Evolutionary conservation across 2,888 invertebrate genomes (phyloP).

Genomic region (Copidosoma aretas): DNA sequence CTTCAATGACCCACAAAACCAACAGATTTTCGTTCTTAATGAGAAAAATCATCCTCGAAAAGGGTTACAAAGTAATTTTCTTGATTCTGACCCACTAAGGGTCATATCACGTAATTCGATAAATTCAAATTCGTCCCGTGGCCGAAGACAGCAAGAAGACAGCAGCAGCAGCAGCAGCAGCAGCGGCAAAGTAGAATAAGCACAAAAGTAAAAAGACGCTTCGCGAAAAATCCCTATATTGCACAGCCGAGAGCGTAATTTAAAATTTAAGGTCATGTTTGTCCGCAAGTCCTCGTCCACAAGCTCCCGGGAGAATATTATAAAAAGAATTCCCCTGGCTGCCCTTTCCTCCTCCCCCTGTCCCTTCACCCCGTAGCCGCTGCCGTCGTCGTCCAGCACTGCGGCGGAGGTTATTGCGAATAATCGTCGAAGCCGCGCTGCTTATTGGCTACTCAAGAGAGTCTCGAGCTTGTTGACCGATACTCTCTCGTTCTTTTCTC

Average conservation of each 20-base stretch:
- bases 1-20: too few species aligned
- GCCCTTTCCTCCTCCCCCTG: background rate
- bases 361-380: background rate
- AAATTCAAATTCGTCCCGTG: conserved; percentile 25
- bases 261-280: conserved; percentile 40
- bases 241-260: conserved; percentile 26
- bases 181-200: background rate
- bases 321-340: conserved; percentile 25
- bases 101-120: conserved; percentile 8
- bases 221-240: conserved; percentile 26
- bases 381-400: background rate
- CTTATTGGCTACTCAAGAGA: conserved; percentile 39
- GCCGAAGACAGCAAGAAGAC: background rate
- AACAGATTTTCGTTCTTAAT: too few species aligned
- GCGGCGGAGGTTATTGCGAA: conserved; percentile 35
- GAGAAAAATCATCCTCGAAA: too few species aligned
- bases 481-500: conserved; percentile 22
- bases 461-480: conserved; percentile 40
- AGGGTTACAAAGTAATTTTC: conserved; percentile 16
- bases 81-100: conserved; percentile 12
- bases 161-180: background rate
- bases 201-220: background rate
- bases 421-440: conserved; percentile 38
- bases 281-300: conserved; percentile 27
- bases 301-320: conserved; percentile 25